phyloP scores from a whole-genome alignment of 1,140 invertebrate genomes.

The Manduca sexta region DNA sequence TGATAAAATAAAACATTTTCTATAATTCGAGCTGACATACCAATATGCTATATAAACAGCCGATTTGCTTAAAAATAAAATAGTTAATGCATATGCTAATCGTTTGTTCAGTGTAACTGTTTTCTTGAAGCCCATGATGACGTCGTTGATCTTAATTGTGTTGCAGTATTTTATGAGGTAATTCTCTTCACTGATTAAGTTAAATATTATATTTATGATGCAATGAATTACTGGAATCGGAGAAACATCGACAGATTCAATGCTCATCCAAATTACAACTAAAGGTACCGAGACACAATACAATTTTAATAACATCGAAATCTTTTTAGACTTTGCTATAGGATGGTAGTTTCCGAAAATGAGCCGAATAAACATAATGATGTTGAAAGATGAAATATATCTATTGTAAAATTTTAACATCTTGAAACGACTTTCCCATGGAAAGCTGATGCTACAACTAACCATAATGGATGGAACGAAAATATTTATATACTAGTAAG shows the following conservation, averaged over 20 bases:
- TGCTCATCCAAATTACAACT: too few species aligned
- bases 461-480: too few species aligned
- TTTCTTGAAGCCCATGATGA: background rate
- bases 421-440: too few species aligned
- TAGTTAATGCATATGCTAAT: background rate
- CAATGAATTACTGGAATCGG: background rate
- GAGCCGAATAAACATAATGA: background rate
- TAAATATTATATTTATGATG: background rate
- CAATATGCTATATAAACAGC: background rate
- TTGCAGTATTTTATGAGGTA: background rate
- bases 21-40: background rate
- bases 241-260: too few species aligned
- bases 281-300: background rate
- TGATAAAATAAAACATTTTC: background rate
- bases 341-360: background rate
- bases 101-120: background rate
- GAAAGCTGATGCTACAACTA: too few species aligned
- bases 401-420: too few species aligned
- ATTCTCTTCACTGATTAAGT: background rate
- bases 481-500: too few species aligned
- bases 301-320: background rate
- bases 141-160: background rate
- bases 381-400: too few species aligned
- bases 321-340: background rate
- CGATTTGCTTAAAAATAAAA: background rate